A percentile compares a stretch with the other conserved stretches of the same genome.
These are phyloP conservation scores for Spizaetus ornatus DNA, from an alignment of 2,113 vertebrate genomes.

Conservation along the genomic window DNA sequence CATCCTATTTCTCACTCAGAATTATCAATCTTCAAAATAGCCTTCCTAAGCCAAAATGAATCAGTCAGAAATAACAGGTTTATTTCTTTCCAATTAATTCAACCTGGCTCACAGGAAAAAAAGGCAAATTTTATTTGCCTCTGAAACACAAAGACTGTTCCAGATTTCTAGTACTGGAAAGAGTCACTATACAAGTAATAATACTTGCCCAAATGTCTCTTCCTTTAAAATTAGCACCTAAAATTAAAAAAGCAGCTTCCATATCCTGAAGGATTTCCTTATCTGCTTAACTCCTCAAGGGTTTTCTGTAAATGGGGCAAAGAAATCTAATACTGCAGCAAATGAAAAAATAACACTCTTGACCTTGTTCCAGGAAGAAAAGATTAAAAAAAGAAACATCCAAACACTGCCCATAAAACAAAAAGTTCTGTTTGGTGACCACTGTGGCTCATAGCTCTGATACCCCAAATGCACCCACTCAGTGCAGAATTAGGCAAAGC, in stretches of 20 bases:
- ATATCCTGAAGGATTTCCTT: background rate
- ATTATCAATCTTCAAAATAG: background rate
- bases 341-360: background rate
- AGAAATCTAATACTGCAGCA: background rate
- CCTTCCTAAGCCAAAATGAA: background rate
- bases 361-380: background rate
- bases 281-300: background rate
- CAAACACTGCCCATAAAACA: background rate
- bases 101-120: background rate
- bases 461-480: background rate
- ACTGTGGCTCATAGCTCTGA: background rate
- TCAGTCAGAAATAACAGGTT: background rate
- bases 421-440: background rate
- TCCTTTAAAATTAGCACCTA: background rate
- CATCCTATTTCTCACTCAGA: background rate
- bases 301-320: background rate
- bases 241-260: background rate
- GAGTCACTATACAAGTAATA: background rate
- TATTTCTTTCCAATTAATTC: slow-evolving; percentile 2
- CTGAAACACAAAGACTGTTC: background rate
- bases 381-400: background rate
- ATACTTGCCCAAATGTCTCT: background rate
- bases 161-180: background rate
- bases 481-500: background rate
- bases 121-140: background rate